Percentiles rank a stretch among this genome's conserved stretches.
These are phyloP conservation scores for Poeciliopsis turneri DNA, from an alignment of 2,797 vertebrate species.

Conservation along the genomic window DNA sequence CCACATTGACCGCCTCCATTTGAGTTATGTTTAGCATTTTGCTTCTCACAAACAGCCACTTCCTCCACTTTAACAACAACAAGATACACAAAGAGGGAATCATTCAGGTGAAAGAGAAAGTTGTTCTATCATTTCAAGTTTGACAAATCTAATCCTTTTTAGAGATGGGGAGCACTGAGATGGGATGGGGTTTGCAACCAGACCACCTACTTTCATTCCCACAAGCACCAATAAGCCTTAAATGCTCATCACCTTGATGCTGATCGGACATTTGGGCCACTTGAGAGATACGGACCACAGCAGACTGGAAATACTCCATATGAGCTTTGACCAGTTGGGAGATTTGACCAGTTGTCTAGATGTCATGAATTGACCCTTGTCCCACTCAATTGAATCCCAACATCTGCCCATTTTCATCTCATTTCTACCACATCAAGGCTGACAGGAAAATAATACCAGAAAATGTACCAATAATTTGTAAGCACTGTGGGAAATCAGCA, in stretches of 20 bases:
- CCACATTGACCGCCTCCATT: neutral
- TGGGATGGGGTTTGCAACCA: neutral
- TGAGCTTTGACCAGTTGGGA: neutral
- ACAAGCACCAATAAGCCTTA: neutral
- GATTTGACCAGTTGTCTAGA: neutral
- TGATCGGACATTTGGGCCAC: neutral
- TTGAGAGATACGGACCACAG: neutral
- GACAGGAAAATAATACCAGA: neutral
- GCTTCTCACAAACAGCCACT: slow-evolving; percentile 8
- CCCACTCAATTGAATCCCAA: neutral
- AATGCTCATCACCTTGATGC: neutral
- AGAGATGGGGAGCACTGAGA: neutral
- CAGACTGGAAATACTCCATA: neutral
- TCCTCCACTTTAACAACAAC: slow-evolving; percentile 10
- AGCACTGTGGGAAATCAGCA: neutral
- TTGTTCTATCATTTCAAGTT: neutral
- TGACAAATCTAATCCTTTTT: neutral
- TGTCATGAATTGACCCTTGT: neutral
- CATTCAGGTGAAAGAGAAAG: neutral
- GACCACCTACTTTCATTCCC: neutral
- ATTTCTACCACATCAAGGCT: neutral
- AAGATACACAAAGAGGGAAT: slow-evolving; percentile 1
- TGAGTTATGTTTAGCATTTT: slow-evolving; percentile 9
- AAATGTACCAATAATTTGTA: neutral
- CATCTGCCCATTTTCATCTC: neutral